Evolutionary conservation across 2,113 vertebrate species (phyloP).

Genomic region (Takifugu bimaculatus): DNA sequence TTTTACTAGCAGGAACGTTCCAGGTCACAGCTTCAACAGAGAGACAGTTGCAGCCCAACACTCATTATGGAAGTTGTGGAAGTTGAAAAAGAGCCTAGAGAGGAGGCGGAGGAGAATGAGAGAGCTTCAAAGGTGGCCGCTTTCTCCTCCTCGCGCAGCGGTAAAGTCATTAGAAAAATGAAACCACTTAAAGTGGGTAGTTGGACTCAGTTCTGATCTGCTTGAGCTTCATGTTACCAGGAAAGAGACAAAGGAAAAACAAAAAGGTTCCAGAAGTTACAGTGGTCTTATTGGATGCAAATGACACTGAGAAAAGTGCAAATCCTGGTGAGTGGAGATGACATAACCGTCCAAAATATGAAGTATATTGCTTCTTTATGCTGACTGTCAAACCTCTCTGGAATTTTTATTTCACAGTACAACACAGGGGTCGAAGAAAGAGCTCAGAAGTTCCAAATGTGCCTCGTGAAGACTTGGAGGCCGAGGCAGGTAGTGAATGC

Average conservation of each 20-base stretch:
- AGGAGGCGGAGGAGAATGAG: conserved; percentile 34
- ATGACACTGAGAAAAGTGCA: conserved; percentile 27
- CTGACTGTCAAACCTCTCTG: background rate
- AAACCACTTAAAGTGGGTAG: conserved; percentile 1
- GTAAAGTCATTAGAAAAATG: conserved; percentile 31
- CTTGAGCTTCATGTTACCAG: conserved; percentile 12
- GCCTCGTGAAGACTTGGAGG: conserved; percentile 10
- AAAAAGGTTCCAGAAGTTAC: conserved; percentile 20
- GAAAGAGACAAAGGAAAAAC: conserved; percentile 32
- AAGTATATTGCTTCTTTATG: background rate
- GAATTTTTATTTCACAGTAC: conserved; percentile 23
- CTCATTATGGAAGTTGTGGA: conserved; percentile 55
- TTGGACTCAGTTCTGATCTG: background rate
- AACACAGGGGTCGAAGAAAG: conserved; percentile 34
- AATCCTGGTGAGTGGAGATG: conserved; percentile 28
- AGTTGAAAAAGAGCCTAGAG: conserved; percentile 34
- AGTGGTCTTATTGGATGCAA: conserved; percentile 1
- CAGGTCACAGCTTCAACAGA: conserved; percentile 37
- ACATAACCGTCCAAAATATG: background rate
- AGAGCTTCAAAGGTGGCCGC: conserved; percentile 25
- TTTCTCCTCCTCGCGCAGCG: conserved; percentile 12
- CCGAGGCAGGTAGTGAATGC: conserved; percentile 37
- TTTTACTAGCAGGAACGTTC: background rate
- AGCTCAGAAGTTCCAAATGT: conserved; percentile 1
- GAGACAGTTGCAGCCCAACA: conserved; percentile 39